Percentiles rank a stretch among this genome's conserved stretches.
These are phyloP conservation scores for Cephonodes hylas DNA, from an alignment of 2,888 invertebrate species.

Conservation along the genomic window DNA sequence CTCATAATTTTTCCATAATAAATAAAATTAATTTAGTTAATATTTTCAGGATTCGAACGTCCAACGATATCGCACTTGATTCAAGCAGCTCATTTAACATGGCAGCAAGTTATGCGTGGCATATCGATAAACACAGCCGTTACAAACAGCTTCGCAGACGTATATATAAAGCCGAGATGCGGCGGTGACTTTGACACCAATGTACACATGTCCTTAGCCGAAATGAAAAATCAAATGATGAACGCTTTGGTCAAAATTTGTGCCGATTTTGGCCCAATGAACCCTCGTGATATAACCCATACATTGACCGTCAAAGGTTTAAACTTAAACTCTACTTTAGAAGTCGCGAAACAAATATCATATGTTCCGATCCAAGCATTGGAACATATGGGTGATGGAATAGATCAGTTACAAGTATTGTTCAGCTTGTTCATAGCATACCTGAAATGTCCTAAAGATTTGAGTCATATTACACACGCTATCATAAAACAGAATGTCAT, in stretches of 20 bases:
- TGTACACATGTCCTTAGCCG: constrained; percentile 64
- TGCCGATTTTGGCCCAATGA: constrained; percentile 25
- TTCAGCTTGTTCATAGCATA: constrained; percentile 51
- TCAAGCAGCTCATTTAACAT: constrained; percentile 83
- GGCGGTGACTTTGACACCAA: constrained; percentile 61
- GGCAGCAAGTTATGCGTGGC: constrained; percentile 84
- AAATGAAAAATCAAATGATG: constrained; percentile 74
- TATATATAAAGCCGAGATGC: constrained; percentile 82
- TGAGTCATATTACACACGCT: constrained; percentile 34
- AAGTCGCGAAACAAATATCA: constrained; percentile 79
- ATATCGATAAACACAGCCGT: constrained; percentile 79
- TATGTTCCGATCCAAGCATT: constrained; percentile 51
- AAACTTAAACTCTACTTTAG: constrained; percentile 72
- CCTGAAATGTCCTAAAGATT: constrained; percentile 49
- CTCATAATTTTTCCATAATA: no score
- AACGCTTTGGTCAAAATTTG: constrained; percentile 48
- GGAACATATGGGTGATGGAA: constrained; percentile 18
- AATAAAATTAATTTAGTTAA: constrained; percentile 37
- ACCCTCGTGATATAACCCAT: constrained; percentile 37
- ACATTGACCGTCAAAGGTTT: constrained; percentile 70
- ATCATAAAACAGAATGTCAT: constrained; percentile 36
- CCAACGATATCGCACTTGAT: constrained; percentile 84
- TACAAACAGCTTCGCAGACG: constrained; percentile 81
- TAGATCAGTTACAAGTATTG: constrained; percentile 28
- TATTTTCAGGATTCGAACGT: constrained; percentile 81